Conservation (phyloP, 2,113 vertebrate species). For the Melanocharis versteri region DNA sequence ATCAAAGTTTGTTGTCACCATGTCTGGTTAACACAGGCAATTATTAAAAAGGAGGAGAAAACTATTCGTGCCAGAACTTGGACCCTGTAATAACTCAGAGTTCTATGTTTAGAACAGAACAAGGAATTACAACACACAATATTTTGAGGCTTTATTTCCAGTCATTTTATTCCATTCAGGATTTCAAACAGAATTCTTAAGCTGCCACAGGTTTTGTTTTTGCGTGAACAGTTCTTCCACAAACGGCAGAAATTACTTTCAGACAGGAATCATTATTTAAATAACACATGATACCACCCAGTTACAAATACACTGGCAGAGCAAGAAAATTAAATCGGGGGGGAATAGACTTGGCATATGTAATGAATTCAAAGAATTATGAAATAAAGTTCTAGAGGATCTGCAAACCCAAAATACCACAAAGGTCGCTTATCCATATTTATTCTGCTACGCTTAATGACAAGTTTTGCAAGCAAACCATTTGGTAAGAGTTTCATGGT, state of each 20-base stretch:
- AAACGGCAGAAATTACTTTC: constrained; percentile 53
- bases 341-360: background rate
- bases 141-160: constrained; percentile 50
- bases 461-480: background rate
- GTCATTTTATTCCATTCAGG: constrained; percentile 49
- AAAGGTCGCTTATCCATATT: constrained; percentile 1
- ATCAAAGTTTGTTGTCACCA: background rate
- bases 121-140: constrained; percentile 32
- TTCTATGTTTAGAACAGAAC: constrained; percentile 46
- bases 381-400: constrained; percentile 9
- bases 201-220: constrained; percentile 38
- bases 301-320: background rate
- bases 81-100: constrained; percentile 3
- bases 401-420: constrained; percentile 1
- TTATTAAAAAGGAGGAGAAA: background rate
- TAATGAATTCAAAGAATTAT: background rate
- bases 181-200: constrained; percentile 49
- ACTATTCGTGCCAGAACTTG: background rate
- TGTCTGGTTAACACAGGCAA: background rate
- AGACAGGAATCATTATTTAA: constrained; percentile 36
- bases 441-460: background rate
- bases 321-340: background rate
- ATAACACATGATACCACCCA: constrained; percentile 16
- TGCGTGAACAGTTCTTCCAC: constrained; percentile 18
- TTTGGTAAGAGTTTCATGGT: background rate